Conservation (phyloP, 1,140 invertebrate genomes). For the Drosophila kohkoa region DNA sequence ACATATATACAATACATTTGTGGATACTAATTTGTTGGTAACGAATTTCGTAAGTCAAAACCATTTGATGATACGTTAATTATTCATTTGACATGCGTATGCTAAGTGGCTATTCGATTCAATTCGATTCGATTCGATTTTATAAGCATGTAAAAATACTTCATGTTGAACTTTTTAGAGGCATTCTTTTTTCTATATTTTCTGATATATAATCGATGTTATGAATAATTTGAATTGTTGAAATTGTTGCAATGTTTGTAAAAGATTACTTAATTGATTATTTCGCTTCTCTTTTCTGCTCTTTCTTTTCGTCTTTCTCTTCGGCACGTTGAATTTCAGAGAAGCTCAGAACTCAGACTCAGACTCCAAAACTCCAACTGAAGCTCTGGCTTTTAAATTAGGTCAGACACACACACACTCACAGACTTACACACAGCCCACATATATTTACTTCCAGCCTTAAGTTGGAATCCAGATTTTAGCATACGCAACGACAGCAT, state of each 20-base stretch:
- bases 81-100: conserved; percentile 24
- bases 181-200: background rate
- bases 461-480: conserved; percentile 37
- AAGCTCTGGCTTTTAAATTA: conserved; percentile 23
- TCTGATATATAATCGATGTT: background rate
- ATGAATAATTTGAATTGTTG: background rate
- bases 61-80: conserved; percentile 39
- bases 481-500: conserved; percentile 40
- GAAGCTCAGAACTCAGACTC: background rate
- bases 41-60: conserved; percentile 29
- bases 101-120: conserved; percentile 24
- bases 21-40: conserved; percentile 35
- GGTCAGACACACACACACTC: conserved; percentile 32
- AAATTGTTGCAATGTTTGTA: conserved; percentile 12
- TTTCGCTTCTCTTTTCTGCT: background rate
- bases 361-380: no score
- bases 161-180: conserved; percentile 7
- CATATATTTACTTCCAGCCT: background rate
- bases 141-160: conserved; percentile 29
- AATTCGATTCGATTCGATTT: no score
- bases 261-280: conserved; percentile 25
- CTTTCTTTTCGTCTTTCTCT: conserved; percentile 3
- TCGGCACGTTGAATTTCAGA: background rate
- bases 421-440: conserved; percentile 8
- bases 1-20: conserved; percentile 2